Percentiles rank a stretch among this genome's conserved stretches.
Conservation (phyloP, 2,888 invertebrate genomes). For the Spodoptera littoralis region DNA sequence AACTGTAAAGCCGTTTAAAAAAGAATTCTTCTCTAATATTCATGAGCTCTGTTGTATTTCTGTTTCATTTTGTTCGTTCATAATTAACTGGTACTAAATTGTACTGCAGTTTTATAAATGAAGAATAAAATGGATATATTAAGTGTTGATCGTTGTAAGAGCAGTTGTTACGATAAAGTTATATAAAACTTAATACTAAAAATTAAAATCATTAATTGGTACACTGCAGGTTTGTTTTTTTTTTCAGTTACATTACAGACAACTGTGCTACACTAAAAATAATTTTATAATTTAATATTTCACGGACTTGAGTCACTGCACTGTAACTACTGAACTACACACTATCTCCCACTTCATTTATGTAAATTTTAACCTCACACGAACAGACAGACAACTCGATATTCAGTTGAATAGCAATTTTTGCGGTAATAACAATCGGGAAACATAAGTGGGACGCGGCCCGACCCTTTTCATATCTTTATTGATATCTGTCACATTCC, state of each 20-base stretch:
- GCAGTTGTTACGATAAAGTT: too few relatives aligned
- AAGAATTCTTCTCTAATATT: constrained; percentile 32
- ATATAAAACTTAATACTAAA: too few relatives aligned
- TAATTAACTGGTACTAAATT: constrained; percentile 14
- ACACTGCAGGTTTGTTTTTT: too few relatives aligned
- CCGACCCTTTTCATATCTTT: constrained; percentile 77
- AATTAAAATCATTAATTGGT: too few relatives aligned
- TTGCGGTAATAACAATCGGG: constrained; percentile 81
- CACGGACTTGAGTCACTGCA: constrained; percentile 29
- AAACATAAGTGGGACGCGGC: constrained; percentile 73
- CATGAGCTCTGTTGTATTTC: constrained; percentile 44
- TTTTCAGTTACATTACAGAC: too few relatives aligned
- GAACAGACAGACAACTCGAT: constrained; percentile 70
- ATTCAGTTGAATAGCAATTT: constrained; percentile 79
- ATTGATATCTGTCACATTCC: constrained; percentile 76
- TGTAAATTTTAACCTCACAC: constrained; percentile 66
- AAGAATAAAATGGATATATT: too few relatives aligned
- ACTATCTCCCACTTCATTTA: constrained; percentile 39
- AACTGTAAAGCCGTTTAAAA: constrained; percentile 43
- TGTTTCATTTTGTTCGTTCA: constrained; percentile 48
- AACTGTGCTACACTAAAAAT: too few relatives aligned
- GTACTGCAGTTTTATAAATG: not conserved
- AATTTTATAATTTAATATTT: not conserved
- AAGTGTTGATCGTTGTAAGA: too few relatives aligned
- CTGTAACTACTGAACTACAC: constrained; percentile 26